Conservation (phyloP, 2,113 vertebrate species). For the Cebus imitator region DNA sequence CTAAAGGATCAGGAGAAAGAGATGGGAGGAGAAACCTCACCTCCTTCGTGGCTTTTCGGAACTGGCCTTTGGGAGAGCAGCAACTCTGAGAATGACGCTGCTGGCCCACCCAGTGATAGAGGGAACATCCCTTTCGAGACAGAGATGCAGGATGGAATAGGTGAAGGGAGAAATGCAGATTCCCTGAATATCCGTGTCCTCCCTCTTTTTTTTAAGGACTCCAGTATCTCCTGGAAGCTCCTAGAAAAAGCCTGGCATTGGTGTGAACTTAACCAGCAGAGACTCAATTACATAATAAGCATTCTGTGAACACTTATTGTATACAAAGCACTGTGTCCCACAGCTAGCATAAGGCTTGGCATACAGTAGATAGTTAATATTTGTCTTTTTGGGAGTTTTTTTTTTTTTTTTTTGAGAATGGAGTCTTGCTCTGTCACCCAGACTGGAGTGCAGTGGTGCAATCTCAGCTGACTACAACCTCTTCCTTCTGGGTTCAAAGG, state of each 20-base stretch:
- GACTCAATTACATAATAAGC: neutral
- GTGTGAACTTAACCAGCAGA: neutral
- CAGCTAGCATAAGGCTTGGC: neutral
- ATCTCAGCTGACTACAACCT: no score
- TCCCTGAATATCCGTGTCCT: neutral
- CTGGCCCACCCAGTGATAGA: no score
- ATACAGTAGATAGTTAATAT: neutral
- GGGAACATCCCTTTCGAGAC: neutral
- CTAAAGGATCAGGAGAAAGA: neutral
- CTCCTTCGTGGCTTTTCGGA: neutral
- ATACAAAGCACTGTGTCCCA: neutral
- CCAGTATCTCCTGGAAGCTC: neutral
- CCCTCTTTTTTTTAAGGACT: neutral
- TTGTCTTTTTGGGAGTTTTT: neutral
- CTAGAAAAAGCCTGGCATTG: neutral
- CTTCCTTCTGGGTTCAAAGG: no score
- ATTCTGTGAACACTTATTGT: neutral
- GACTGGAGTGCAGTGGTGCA: no score
- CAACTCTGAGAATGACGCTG: neutral
- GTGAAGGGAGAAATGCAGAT: rapidly evolving
- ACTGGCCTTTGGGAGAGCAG: neutral
- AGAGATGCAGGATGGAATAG: neutral
- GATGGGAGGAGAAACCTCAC: neutral
- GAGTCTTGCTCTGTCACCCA: no score
- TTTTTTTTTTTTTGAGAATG: no score